phyloP scores from a whole-genome alignment of 92 coral and sea anemone genomes.

The Galaxea fascicularis region DNA sequence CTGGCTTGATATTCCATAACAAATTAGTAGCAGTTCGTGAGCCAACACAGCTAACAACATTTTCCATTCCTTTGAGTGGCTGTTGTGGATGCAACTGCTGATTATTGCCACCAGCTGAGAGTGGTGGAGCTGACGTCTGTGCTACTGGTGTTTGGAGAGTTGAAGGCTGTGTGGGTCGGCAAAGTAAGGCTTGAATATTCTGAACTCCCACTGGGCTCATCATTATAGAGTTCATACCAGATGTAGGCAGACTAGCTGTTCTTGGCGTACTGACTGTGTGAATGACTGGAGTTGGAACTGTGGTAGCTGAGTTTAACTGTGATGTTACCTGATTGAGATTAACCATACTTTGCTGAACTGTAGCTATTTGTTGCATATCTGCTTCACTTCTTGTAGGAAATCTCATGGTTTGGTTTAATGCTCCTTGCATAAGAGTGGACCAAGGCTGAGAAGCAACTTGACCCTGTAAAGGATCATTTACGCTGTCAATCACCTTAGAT shows the following conservation, averaged over 20 bases:
- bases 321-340: slow-evolving; percentile 23
- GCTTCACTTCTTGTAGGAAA: slow-evolving; percentile 28
- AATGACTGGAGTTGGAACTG: not conserved
- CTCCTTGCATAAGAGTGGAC: slow-evolving; percentile 1
- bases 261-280: not conserved
- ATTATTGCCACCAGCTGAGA: not conserved
- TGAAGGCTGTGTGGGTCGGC: slow-evolving; percentile 26
- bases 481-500: not conserved
- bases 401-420: slow-evolving; percentile 1
- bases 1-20: slow-evolving; percentile 73
- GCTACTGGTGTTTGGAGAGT: slow-evolving; percentile 18
- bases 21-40: slow-evolving; percentile 61
- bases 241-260: not conserved
- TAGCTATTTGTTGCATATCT: slow-evolving; percentile 21
- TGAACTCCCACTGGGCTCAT: slow-evolving; percentile 21
- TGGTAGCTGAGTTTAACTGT: not conserved
- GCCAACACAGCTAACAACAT: slow-evolving; percentile 87
- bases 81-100: slow-evolving; percentile 66
- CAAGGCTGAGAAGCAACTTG: not conserved
- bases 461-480: slow-evolving; percentile 18
- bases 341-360: slow-evolving; percentile 14
- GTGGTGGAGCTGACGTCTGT: slow-evolving; percentile 31
- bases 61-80: slow-evolving; percentile 91
- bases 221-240: slow-evolving; percentile 14
- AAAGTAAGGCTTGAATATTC: slow-evolving; percentile 28